These are phyloP conservation scores for Monochamus saltuarius DNA, from an alignment of 1,140 invertebrate species.

Conservation along the genomic window DNA sequence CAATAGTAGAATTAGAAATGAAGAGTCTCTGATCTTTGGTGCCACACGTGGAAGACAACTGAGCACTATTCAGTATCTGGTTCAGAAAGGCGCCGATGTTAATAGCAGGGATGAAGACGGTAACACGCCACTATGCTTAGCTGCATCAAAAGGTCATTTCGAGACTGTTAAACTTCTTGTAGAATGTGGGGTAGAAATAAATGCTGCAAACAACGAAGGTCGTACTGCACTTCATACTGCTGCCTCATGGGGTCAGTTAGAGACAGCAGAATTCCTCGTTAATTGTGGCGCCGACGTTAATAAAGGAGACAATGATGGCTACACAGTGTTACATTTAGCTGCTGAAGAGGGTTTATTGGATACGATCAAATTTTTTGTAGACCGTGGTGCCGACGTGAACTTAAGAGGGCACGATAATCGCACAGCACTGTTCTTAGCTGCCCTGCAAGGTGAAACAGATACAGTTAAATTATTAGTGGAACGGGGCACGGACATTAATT, in stretches of 20 bases:
- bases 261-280: constrained; percentile 43
- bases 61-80: constrained; percentile 18
- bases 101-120: constrained; percentile 17
- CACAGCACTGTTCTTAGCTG: constrained; percentile 56
- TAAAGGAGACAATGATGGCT: constrained; percentile 23
- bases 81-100: constrained; percentile 22
- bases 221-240: constrained; percentile 55
- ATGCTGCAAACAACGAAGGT: constrained; percentile 21
- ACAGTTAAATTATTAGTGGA: constrained; percentile 41
- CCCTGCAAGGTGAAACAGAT: constrained; percentile 53
- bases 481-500: constrained; percentile 28
- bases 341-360: constrained; percentile 69
- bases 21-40: constrained; percentile 50
- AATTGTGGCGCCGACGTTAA: constrained; percentile 27
- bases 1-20: constrained; percentile 20
- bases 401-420: constrained; percentile 12
- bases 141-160: constrained; percentile 25
- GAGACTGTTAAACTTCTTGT: constrained; percentile 33
- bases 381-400: constrained; percentile 26
- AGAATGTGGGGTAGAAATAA: constrained; percentile 27
- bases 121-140: constrained; percentile 32
- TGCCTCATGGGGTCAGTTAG: constrained; percentile 71
- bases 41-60: constrained; percentile 49
- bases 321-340: constrained; percentile 36
- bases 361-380: constrained; percentile 42